phyloP scores from a whole-genome alignment of 2,797 vertebrate species.

The Acrossocheilus fasciatus region DNA sequence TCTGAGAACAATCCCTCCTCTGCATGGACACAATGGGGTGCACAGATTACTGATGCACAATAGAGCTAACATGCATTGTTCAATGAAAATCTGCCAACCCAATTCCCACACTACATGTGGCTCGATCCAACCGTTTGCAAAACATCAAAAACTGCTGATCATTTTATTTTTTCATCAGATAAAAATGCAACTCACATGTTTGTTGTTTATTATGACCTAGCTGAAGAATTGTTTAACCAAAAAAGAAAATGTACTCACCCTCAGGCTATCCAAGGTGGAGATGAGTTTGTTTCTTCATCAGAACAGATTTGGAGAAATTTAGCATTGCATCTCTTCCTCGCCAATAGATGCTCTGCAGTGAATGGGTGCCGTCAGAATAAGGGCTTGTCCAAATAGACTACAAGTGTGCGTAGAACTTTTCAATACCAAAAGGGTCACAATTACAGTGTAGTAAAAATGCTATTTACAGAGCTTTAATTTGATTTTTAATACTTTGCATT shows the following conservation, averaged over 20 bases:
- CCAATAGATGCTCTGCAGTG: too few relatives aligned
- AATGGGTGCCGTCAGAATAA: too few relatives aligned
- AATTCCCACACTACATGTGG: slow-evolving; percentile 35
- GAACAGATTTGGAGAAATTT: not conserved
- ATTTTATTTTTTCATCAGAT: not conserved
- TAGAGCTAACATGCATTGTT: slow-evolving; percentile 40
- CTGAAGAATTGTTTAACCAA: not conserved
- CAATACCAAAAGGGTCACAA: not conserved
- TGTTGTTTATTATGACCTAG: not conserved
- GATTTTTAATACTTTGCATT: too few relatives aligned
- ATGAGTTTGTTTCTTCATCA: not conserved
- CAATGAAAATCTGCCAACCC: slow-evolving; percentile 20
- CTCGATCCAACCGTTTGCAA: not conserved
- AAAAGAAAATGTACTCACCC: not conserved
- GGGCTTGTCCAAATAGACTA: too few relatives aligned
- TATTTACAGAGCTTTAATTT: too few relatives aligned
- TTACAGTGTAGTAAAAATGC: too few relatives aligned
- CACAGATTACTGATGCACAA: slow-evolving; percentile 37
- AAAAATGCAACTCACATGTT: not conserved
- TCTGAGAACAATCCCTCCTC: slow-evolving; percentile 19
- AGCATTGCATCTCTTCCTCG: too few relatives aligned
- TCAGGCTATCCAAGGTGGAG: not conserved
- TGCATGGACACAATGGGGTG: slow-evolving; percentile 19
- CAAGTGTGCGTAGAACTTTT: too few relatives aligned
- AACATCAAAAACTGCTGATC: not conserved